Evolutionary conservation across 2,113 vertebrate genomes (phyloP).

Genomic region (Bagarius yarrelli): DNA sequence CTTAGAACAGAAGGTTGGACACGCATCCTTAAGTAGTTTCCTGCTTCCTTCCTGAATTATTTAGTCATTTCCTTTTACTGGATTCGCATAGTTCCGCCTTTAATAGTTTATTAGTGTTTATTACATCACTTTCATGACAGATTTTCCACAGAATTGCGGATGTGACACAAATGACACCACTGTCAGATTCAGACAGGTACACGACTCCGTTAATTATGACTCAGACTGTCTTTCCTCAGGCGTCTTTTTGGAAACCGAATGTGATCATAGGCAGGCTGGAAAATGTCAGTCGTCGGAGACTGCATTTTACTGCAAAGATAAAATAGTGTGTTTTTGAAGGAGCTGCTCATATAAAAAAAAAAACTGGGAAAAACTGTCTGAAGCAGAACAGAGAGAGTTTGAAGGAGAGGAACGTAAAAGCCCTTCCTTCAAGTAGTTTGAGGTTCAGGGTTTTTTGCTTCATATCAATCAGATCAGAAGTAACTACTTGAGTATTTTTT

Average conservation of each 20-base stretch:
- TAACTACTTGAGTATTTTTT: too few species aligned
- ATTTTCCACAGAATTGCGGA: background rate
- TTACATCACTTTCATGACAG: background rate
- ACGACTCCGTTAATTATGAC: background rate
- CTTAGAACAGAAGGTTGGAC: too few species aligned
- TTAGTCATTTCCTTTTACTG: background rate
- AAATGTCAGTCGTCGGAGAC: background rate
- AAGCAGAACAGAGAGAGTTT: too few species aligned
- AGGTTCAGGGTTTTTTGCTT: too few species aligned
- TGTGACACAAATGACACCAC: background rate
- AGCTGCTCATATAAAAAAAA: too few species aligned
- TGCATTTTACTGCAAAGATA: background rate
- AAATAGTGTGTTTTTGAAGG: too few species aligned
- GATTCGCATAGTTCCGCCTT: background rate
- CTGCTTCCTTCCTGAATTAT: background rate
- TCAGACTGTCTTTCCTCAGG: background rate
- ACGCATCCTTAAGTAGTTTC: background rate
- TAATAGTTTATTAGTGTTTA: background rate
- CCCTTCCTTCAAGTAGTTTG: too few species aligned
- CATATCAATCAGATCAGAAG: too few species aligned
- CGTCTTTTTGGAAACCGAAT: background rate
- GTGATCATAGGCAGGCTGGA: background rate
- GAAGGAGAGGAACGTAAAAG: too few species aligned
- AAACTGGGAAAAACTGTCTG: too few species aligned
- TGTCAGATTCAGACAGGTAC: constrained; percentile 9